A percentile compares a stretch with the other conserved stretches of the same genome.
These are phyloP conservation scores for Bedellia somnulentella DNA, from an alignment of 2,888 invertebrate species.

Conservation along the genomic window DNA sequence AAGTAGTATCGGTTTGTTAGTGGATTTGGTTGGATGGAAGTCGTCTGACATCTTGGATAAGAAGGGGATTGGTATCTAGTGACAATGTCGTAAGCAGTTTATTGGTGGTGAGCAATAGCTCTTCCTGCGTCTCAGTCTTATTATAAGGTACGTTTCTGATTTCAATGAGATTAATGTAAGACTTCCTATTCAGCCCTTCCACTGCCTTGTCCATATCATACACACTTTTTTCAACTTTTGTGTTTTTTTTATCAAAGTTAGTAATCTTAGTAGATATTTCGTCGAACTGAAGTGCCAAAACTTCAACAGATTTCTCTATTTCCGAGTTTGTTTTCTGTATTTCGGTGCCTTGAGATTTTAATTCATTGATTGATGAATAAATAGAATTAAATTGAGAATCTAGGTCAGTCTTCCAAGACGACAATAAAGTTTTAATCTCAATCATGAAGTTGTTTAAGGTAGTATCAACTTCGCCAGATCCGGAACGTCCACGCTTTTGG, in stretches of 20 bases:
- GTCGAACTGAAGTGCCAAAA: background rate
- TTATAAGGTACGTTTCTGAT: background rate
- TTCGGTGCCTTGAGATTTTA: background rate
- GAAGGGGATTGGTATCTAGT: background rate
- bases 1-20: background rate
- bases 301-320: background rate
- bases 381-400: too few relatives aligned
- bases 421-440: too few relatives aligned
- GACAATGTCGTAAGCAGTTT: background rate
- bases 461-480: too few relatives aligned
- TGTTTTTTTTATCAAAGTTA: background rate
- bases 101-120: background rate
- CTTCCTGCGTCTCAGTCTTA: background rate
- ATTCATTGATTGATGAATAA: too few relatives aligned
- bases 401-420: too few relatives aligned
- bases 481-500: too few relatives aligned
- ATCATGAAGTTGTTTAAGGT: too few relatives aligned
- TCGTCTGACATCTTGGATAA: background rate
- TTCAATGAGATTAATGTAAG: background rate
- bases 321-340: background rate
- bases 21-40: too few relatives aligned
- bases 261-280: background rate
- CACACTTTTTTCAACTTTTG: background rate
- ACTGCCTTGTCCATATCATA: background rate
- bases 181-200: background rate